Evolutionary conservation across 2,797 vertebrate genomes (phyloP).

Genomic region (Ciconia nigra): DNA sequence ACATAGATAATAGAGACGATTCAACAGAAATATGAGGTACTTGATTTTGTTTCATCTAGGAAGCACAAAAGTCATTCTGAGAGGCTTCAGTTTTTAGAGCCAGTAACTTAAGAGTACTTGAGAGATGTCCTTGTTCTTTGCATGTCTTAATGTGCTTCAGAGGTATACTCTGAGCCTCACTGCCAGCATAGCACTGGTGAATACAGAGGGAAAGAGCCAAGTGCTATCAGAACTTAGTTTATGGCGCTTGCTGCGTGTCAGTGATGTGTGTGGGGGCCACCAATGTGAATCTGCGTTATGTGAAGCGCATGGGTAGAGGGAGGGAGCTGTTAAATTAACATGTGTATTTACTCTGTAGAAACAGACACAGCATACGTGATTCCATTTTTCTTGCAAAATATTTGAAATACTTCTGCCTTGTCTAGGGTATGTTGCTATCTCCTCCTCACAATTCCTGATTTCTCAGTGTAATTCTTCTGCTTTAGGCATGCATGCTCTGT

Average conservation of each 20-base stretch:
- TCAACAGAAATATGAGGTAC: background rate
- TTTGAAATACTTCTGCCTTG: background rate
- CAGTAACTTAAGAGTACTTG: background rate
- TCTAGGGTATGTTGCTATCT: background rate
- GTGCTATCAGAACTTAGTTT: background rate
- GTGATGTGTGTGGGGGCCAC: background rate
- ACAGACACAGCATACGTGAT: background rate
- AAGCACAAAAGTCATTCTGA: background rate
- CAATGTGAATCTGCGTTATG: background rate
- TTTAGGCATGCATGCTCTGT: background rate
- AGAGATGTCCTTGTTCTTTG: background rate
- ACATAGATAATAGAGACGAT: background rate
- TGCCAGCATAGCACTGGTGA: background rate
- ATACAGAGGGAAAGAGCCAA: background rate
- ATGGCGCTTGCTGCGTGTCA: background rate
- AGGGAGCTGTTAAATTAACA: background rate
- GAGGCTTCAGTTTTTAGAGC: background rate
- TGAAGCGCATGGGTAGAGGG: background rate
- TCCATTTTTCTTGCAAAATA: background rate
- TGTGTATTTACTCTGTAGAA: background rate
- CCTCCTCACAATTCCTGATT: background rate
- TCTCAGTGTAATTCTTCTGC: background rate
- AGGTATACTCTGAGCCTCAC: background rate
- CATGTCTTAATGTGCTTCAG: background rate
- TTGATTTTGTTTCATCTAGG: background rate